Evolutionary conservation across 2,888 invertebrate species (phyloP), one percentile per base, ranked within the genome.

Genomic region (Marasmarcha lunaedactyla): DNA sequence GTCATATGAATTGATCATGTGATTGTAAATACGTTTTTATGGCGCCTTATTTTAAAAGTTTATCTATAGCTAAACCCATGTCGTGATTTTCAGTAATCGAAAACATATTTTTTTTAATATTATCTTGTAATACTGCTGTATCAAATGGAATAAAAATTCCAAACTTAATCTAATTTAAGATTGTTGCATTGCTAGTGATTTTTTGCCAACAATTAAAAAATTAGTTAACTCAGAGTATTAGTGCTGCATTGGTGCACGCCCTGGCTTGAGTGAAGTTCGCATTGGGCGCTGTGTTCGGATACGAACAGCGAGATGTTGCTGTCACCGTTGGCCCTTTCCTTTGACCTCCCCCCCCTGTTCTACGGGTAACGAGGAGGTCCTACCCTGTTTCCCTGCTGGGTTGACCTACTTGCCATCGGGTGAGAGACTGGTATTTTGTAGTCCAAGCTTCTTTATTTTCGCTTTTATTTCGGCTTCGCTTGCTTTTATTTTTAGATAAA

Each of bases 401-500:
- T n/a, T n/a, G n/a, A n/a, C n/a, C n/a, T n/a, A n/a, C n/a, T n/a
- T n/a, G n/a, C n/a, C n/a, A n/a, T n/a, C n/a, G n/a, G n/a, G n/a
- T n/a, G n/a, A n/a, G n/a, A n/a, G n/a, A n/a, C n/a, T n/a, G n/a
- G n/a, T n/a, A n/a, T n/a, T n/a, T n/a, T n/a, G n/a, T n/a, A n/a
- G n/a, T n/a, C n/a, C n/a, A n/a, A n/a, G n/a, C n/a, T n/a, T n/a
- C n/a, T n/a, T n/a, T n/a, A n/a, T n/a, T n/a, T n/a, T n/a, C n/a
- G n/a, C n/a, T n/a, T n/a, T n/a, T n/a, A n/a, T n/a, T n/a, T n/a
- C n/a, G n/a, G n/a, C n/a, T n/a, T n/a, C n/a, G n/a, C n/a, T n/a
- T n/a, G n/a, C n/a, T n/a, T n/a, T n/a, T n/a, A n/a, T 45, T 42
- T 6, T 42, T 40, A 1, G 39, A 36, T 10, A 42, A 14, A 1